Base-by-base conservation (phyloP, 2,888 invertebrate genomes). In the Pristionchus arcanus region DNA sequence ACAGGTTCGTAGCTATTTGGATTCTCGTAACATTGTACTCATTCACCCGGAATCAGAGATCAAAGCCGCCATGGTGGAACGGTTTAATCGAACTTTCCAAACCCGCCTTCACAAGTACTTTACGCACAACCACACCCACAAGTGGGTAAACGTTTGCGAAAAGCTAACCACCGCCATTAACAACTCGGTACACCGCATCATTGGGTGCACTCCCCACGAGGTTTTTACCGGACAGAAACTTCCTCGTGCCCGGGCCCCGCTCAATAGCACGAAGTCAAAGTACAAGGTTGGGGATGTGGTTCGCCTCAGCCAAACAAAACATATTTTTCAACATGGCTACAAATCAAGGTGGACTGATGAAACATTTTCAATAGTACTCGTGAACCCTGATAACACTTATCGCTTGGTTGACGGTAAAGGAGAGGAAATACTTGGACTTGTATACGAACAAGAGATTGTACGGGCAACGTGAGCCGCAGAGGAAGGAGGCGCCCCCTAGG, bases 371-470 rank as follows among this genome's bases (percentile, higher is more conserved):
- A 68, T 68, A 13, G 25, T 28, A 13, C 68, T 13, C 9, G 68
- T 68, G 19, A 28, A 9, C 28, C 5, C 7, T 7, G 25, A 25
- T n/a, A 7, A 9, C 25, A 13, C 68, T n/a, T 68, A 68, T 21
- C 68, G 68, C 19, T 68, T 68, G 19, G 25, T 68, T 9, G 28
- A 25, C 28, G 7, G 9, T 9, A 28, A 16, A 13, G 68, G 68
- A n/a, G 28, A 68, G 68, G 25, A n/a, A 28, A n/a, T n/a, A 13
- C 68, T n/a, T 16, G 68, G 68, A 25, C 7, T 68, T 16, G 9
- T 68, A 9, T 68, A 68, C 68, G 68, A 68, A 68, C 68, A 25
- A n/a, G 68, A 68, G 19, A 9, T 68, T 68, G 68, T 68, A 68
- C 25, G 7, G 7, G 49, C 49, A 7, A 15, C 49, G 13, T 53